These are phyloP conservation scores for Phyllotis vaccarum DNA, from an alignment of 2,797 vertebrate species.

Conservation along the genomic window DNA sequence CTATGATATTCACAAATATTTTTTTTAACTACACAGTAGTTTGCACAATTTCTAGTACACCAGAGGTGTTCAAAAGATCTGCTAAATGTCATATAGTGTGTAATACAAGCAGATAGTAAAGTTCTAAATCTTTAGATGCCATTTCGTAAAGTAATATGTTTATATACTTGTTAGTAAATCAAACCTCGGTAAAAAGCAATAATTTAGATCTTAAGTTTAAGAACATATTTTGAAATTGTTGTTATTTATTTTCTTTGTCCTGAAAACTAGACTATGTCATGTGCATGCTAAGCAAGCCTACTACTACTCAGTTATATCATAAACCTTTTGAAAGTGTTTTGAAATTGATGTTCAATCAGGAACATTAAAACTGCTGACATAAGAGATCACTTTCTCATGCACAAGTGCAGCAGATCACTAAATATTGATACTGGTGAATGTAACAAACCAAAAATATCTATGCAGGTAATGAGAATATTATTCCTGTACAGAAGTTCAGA, in stretches of 20 bases:
- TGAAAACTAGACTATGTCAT: background rate
- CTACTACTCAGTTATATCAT: background rate
- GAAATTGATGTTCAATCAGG: background rate
- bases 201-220: background rate
- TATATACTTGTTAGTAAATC: background rate
- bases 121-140: background rate
- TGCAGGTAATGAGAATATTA: background rate
- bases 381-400: background rate
- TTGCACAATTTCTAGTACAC: background rate
- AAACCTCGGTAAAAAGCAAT: constrained; percentile 25
- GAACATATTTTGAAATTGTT: background rate
- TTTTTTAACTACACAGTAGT: background rate
- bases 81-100: background rate
- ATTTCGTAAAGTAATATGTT: background rate
- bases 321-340: background rate
- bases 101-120: background rate
- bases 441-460: background rate
- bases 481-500: background rate
- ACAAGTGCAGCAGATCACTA: background rate
- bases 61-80: background rate
- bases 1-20: background rate
- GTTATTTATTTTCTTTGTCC: background rate
- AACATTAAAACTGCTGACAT: background rate
- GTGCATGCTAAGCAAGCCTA: background rate
- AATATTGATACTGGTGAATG: background rate